Conservation (phyloP, 2,888 invertebrate species). For the Osmoderma eremita region DNA sequence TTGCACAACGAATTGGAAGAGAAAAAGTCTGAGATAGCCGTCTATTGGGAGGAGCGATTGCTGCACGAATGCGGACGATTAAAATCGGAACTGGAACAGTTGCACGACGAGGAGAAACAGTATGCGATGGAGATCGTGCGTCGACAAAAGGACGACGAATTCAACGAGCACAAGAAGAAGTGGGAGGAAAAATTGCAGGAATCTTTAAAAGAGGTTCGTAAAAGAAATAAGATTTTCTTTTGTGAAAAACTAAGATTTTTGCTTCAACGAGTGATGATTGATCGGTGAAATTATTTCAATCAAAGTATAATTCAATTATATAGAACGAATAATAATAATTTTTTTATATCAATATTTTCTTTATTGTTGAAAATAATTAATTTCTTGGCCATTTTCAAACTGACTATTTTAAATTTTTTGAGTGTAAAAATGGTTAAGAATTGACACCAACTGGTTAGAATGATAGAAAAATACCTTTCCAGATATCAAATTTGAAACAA, state of each 20-base stretch:
- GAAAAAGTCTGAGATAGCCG: slow-evolving; percentile 68
- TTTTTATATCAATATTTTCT: too few species aligned
- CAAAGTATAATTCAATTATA: too few species aligned
- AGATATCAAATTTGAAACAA: slow-evolving; percentile 76
- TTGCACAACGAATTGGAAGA: slow-evolving; percentile 63
- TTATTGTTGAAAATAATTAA: too few species aligned
- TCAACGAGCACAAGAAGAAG: slow-evolving; percentile 65
- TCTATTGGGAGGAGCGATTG: slow-evolving; percentile 73
- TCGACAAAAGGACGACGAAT: slow-evolving; percentile 69
- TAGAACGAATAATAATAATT: too few species aligned
- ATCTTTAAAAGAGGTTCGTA: slow-evolving; percentile 66
- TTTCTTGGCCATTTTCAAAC: too few species aligned
- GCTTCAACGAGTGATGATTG: too few species aligned
- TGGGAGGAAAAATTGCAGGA: slow-evolving; percentile 67
- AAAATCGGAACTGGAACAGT: slow-evolving; percentile 70
- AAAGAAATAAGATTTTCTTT: not conserved
- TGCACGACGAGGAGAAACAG: slow-evolving; percentile 70
- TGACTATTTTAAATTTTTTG: too few species aligned
- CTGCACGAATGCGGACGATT: slow-evolving; percentile 71
- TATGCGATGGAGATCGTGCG: slow-evolving; percentile 68
- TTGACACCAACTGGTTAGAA: not conserved
- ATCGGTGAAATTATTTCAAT: too few species aligned
- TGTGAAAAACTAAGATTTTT: too few species aligned
- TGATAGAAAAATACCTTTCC: slow-evolving; percentile 41
- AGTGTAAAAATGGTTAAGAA: too few species aligned